A percentile compares a stretch with the other conserved stretches of the same genome.
Conservation (phyloP, 2,888 invertebrate species). For the Ophion costatus region DNA sequence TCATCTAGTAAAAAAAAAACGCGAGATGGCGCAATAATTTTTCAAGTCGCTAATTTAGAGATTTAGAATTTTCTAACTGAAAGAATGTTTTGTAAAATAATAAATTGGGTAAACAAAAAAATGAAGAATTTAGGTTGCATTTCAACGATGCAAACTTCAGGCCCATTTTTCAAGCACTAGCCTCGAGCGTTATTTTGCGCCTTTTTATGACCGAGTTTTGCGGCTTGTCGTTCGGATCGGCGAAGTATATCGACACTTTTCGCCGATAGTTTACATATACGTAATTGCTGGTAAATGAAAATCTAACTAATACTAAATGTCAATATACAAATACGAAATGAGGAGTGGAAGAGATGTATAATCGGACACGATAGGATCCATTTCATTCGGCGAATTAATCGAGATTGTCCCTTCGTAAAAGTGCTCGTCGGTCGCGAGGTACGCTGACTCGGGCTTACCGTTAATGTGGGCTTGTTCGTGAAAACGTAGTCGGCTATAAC, state of each 20-base stretch:
- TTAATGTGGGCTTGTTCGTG: constrained; percentile 87
- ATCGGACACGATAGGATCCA: neutral
- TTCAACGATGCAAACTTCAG: too few species aligned
- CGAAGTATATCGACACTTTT: neutral
- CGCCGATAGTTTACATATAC: neutral
- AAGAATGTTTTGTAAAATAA: too few species aligned
- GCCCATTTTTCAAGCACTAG: neutral
- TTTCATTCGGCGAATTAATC: neutral
- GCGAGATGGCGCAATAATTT: too few species aligned
- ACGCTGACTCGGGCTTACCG: constrained; percentile 84
- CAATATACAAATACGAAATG: neutral
- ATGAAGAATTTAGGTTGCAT: too few species aligned
- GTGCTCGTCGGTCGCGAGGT: too few species aligned
- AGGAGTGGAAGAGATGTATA: neutral
- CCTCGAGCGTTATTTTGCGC: neutral
- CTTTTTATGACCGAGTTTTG: neutral
- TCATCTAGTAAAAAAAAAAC: neutral
- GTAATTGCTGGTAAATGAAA: neutral
- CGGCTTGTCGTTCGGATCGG: neutral
- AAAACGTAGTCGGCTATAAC: constrained; percentile 89
- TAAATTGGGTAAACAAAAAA: too few species aligned
- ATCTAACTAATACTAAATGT: neutral
- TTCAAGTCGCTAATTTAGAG: too few species aligned
- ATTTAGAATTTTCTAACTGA: too few species aligned
- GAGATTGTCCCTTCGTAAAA: too few species aligned